A percentile compares a stretch with the other conserved stretches of the same genome.
These are phyloP conservation scores for Lymantria monacha DNA, from an alignment of 2,888 invertebrate genomes.

Conservation along the genomic window DNA sequence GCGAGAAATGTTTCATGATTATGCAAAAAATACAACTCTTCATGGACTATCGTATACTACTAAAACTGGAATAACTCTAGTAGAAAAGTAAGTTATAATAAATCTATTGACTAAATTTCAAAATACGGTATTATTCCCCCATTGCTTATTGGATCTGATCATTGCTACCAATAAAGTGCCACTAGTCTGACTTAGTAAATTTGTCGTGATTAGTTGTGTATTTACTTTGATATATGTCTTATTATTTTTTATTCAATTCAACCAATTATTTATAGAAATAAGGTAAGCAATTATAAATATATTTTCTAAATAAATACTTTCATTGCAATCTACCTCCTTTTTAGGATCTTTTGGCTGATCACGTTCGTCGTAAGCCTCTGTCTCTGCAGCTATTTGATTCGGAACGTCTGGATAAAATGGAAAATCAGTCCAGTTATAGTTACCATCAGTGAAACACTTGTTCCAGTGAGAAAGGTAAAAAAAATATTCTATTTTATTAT, in stretches of 20 bases:
- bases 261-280: no score
- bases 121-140: neutral
- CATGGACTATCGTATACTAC: constrained; percentile 49
- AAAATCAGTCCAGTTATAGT: constrained; percentile 51
- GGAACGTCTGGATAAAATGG: constrained; percentile 51
- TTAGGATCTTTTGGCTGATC: constrained; percentile 29
- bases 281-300: no score
- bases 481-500: constrained; percentile 4
- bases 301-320: no score
- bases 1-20: constrained; percentile 38
- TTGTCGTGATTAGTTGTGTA: no score
- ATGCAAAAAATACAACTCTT: constrained; percentile 43
- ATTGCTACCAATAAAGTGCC: no score
- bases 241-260: no score
- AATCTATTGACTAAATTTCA: neutral
- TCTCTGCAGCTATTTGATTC: constrained; percentile 41
- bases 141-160: no score
- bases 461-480: constrained; percentile 44
- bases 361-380: constrained; percentile 37
- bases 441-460: constrained; percentile 43
- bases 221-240: no score
- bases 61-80: constrained; percentile 30
- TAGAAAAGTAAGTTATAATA: constrained; percentile 41
- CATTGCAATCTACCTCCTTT: constrained; percentile 25
- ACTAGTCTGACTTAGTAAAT: no score